Evolutionary conservation across 2,113 vertebrate species (phyloP).

Genomic region (Raja brachyura): DNA sequence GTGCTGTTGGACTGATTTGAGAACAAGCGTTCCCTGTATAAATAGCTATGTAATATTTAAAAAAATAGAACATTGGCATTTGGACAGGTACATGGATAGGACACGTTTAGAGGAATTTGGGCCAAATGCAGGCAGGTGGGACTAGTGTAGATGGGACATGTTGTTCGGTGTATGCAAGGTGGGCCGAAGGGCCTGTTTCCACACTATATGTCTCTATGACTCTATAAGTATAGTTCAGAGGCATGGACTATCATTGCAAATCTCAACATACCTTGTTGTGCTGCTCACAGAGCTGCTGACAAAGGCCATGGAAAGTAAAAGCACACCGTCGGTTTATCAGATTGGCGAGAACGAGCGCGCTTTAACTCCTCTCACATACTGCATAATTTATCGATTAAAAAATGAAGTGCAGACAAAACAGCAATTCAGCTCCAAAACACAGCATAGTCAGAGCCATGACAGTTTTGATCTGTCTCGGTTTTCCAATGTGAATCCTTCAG

Average conservation of each 20-base stretch:
- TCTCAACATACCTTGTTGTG: too few species aligned
- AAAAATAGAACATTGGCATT: neutral
- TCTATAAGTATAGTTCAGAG: neutral
- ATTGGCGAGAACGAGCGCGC: neutral
- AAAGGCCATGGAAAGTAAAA: neutral
- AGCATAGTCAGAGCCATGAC: neutral
- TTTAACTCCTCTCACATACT: neutral
- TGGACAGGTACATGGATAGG: neutral
- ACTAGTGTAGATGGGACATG: too few species aligned
- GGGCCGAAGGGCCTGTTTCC: too few species aligned
- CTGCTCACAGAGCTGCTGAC: neutral
- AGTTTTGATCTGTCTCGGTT: neutral
- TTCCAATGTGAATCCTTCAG: neutral
- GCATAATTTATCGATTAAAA: neutral
- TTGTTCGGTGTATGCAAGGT: too few species aligned
- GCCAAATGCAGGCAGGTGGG: too few species aligned
- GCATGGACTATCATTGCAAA: neutral
- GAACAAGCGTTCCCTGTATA: neutral
- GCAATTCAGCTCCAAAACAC: neutral
- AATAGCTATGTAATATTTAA: neutral
- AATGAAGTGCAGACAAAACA: neutral
- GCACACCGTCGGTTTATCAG: neutral
- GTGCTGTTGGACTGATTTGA: neutral
- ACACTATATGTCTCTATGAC: too few species aligned
- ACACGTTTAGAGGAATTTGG: too few species aligned